A percentile compares a stretch with the other conserved stretches of the same genome.
These are phyloP conservation scores for Lemur catta DNA, from an alignment of 2,797 vertebrate species.

Conservation along the genomic window DNA sequence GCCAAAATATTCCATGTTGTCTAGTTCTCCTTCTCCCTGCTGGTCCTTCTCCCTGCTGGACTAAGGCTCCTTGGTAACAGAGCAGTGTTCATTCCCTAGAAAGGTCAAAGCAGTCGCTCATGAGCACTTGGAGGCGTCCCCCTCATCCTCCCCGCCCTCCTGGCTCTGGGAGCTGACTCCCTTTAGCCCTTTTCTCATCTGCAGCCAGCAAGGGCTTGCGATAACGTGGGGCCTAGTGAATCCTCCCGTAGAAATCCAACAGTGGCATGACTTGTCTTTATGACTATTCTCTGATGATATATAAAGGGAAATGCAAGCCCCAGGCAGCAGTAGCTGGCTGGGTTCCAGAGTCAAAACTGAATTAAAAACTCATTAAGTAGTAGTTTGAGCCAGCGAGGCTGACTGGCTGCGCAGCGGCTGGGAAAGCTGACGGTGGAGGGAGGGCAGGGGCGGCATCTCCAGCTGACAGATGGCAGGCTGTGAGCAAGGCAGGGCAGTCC, in stretches of 20 bases:
- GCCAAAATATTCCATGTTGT: not conserved
- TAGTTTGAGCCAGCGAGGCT: slow-evolving; percentile 57
- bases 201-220: not conserved
- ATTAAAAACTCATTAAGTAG: slow-evolving; percentile 72
- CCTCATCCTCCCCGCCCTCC: not conserved
- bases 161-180: not conserved
- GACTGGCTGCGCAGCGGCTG: not conserved
- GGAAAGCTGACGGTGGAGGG: not conserved
- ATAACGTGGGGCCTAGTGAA: not conserved
- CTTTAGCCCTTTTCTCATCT: not conserved
- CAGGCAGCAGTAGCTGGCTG: not conserved
- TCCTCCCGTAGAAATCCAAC: slow-evolving; percentile 53
- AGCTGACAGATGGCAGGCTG: slow-evolving; percentile 45
- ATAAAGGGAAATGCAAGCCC: slow-evolving; percentile 56
- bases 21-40: not conserved
- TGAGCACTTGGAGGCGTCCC: not conserved
- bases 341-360: slow-evolving; percentile 63
- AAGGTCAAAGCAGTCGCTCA: not conserved
- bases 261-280: not conserved
- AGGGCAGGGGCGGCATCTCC: slow-evolving; percentile 30
- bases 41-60: not conserved
- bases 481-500: not conserved
- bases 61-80: not conserved
- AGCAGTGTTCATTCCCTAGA: not conserved
- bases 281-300: not conserved